phyloP scores from a whole-genome alignment of 2,888 invertebrate genomes.

The Tortricodes alternella region DNA sequence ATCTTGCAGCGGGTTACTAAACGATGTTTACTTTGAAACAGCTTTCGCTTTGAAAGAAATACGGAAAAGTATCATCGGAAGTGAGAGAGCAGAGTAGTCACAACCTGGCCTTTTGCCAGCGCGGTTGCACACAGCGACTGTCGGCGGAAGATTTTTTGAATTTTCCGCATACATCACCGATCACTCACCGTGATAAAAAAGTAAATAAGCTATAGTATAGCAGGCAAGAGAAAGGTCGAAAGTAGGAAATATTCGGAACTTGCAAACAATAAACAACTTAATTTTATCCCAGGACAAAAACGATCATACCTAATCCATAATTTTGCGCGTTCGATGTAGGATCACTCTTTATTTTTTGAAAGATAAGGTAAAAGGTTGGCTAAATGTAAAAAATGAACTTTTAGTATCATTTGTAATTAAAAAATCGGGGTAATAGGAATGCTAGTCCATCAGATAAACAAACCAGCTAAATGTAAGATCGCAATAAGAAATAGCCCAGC shows the following conservation, averaged over 20 bases:
- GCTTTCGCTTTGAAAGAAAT: slow-evolving; percentile 45
- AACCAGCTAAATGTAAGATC: too few relatives aligned
- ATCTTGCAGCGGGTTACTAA: slow-evolving; percentile 3
- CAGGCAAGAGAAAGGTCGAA: neutral
- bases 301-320: too few relatives aligned
- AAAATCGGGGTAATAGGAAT: too few relatives aligned
- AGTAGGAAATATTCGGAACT: neutral
- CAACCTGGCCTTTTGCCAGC: slow-evolving; percentile 16
- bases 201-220: neutral
- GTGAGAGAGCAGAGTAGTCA: slow-evolving; percentile 12
- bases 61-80: slow-evolving; percentile 42
- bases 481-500: neutral
- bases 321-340: too few relatives aligned
- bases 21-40: slow-evolving; percentile 16
- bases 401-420: too few relatives aligned
- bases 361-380: too few relatives aligned
- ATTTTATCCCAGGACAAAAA: too few relatives aligned
- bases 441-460: too few relatives aligned
- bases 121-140: neutral
- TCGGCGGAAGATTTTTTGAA: slow-evolving; percentile 9
- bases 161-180: slow-evolving; percentile 4
- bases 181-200: slow-evolving; percentile 13
- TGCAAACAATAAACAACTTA: neutral
- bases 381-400: too few relatives aligned
- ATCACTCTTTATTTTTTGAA: too few relatives aligned